These are phyloP conservation scores for Synodontis membranacea DNA, from an alignment of 2,113 vertebrate genomes.

Conservation along the genomic window DNA sequence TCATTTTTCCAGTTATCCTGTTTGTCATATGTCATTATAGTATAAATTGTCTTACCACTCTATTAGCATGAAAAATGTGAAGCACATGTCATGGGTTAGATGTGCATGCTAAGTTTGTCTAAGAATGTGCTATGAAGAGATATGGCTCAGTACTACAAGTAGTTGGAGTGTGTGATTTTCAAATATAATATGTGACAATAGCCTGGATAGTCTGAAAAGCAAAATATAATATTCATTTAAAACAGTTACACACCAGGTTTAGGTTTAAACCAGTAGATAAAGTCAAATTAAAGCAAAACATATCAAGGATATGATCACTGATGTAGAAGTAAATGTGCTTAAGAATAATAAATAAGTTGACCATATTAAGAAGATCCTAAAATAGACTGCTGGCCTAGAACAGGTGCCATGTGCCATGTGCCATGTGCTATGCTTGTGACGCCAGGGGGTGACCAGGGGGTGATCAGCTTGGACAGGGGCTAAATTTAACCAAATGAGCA, in stretches of 20 bases:
- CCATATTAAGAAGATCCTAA: constrained; percentile 85
- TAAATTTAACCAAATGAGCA: constrained; percentile 81
- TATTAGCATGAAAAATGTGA: background rate
- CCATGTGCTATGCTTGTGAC: constrained; percentile 77
- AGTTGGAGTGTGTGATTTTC: background rate
- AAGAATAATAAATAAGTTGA: constrained; percentile 76
- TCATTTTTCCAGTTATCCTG: constrained; percentile 7
- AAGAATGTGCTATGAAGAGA: background rate
- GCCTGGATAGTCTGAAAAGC: background rate
- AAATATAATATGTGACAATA: background rate
- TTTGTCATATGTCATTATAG: background rate
- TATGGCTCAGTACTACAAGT: background rate
- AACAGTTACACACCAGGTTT: background rate
- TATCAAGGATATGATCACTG: constrained; percentile 23
- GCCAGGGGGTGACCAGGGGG: constrained; percentile 55
- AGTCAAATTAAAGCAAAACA: background rate
- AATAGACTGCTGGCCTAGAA: constrained; percentile 84
- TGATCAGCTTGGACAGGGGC: constrained; percentile 63
- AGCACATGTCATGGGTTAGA: background rate
- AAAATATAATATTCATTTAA: background rate
- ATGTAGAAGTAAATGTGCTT: constrained; percentile 58
- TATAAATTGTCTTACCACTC: background rate
- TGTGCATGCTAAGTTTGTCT: background rate
- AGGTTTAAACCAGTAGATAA: background rate
- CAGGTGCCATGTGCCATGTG: constrained; percentile 87